Conservation (phyloP, 1,140 invertebrate species). For the Psix sp. region DNA sequence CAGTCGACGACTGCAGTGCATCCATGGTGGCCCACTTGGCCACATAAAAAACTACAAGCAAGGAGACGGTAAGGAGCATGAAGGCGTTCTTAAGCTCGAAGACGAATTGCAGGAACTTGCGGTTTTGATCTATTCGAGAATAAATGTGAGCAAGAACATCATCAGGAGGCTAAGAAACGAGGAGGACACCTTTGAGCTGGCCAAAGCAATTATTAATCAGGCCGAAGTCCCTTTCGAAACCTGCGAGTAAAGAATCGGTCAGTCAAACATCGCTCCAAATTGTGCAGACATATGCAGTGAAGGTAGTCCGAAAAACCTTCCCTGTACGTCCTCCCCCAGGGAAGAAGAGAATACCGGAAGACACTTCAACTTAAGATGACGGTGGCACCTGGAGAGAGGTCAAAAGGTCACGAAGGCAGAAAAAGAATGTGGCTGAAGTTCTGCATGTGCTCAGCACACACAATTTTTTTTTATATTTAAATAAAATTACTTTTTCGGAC, state of each 20-base stretch:
- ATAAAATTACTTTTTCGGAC: no score
- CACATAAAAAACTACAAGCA: neutral
- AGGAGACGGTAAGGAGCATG: neutral
- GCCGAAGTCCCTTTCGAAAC: neutral
- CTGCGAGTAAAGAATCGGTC: neutral
- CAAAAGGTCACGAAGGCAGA: no score
- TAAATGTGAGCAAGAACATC: neutral
- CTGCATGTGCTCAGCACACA: neutral
- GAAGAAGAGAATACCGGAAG: no score
- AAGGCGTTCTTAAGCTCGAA: neutral
- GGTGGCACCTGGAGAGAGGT: no score
- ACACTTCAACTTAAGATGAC: no score
- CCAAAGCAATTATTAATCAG: neutral
- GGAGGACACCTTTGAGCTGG: neutral
- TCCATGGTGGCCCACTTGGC: neutral
- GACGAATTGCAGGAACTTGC: neutral
- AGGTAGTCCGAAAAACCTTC: no score
- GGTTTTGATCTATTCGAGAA: neutral
- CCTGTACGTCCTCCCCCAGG: no score
- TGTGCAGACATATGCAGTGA: neutral
- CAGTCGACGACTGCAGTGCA: slow-evolving; percentile 1
- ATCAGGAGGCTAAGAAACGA: neutral
- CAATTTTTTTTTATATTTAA: no score
- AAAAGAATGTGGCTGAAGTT: no score
- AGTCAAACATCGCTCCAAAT: neutral